These are phyloP conservation scores for Perodicticus potto DNA, from an alignment of 2,797 vertebrate genomes.

Conservation along the genomic window DNA sequence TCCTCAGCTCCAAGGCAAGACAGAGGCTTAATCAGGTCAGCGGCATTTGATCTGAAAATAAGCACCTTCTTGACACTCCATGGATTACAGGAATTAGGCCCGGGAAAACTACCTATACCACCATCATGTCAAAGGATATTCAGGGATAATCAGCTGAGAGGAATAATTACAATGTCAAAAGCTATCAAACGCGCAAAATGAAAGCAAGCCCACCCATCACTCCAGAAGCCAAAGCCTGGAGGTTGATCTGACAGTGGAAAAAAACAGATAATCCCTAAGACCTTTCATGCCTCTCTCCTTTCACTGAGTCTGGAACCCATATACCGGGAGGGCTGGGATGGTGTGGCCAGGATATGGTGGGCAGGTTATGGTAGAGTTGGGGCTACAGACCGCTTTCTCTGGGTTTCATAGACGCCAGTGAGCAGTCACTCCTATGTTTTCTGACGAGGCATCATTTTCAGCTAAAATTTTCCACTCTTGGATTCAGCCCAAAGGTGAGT, in stretches of 20 bases:
- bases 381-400: background rate
- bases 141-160: constrained; percentile 16
- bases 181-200: constrained; percentile 46
- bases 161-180: constrained; percentile 68
- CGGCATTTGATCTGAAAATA: constrained; percentile 77
- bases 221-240: constrained; percentile 58
- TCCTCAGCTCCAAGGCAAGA: constrained; percentile 46
- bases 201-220: constrained; percentile 67
- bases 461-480: constrained; percentile 82
- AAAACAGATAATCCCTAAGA: constrained; percentile 16
- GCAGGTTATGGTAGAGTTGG: background rate
- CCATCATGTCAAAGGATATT: constrained; percentile 48
- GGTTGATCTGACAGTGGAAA: constrained; percentile 38
- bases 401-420: background rate
- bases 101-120: constrained; percentile 64
- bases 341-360: background rate
- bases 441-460: constrained; percentile 67
- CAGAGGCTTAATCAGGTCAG: constrained; percentile 73
- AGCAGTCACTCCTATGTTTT: constrained; percentile 52
- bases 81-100: constrained; percentile 69
- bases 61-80: constrained; percentile 58
- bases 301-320: background rate
- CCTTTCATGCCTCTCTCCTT: background rate
- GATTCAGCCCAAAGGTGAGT: constrained; percentile 80
- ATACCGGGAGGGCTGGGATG: background rate